Evolutionary conservation across 2,888 invertebrate species (phyloP).

Genomic region (Dione vanillae): DNA sequence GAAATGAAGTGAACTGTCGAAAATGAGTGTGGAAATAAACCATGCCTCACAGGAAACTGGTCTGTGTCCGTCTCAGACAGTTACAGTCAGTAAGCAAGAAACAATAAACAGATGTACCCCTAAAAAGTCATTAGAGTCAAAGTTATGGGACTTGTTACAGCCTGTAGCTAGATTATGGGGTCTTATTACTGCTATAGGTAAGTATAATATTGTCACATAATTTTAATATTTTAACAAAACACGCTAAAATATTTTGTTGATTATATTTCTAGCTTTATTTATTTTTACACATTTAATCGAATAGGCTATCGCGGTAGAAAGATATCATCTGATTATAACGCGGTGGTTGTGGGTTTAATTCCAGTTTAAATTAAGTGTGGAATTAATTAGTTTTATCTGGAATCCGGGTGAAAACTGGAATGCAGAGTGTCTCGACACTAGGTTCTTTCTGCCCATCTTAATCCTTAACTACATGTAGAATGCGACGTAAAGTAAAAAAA

Average conservation of each 20-base stretch:
- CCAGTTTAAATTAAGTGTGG: too few species aligned
- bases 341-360: too few species aligned
- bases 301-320: too few species aligned
- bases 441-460: too few species aligned
- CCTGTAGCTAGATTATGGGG: constrained; percentile 79
- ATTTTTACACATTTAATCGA: neutral
- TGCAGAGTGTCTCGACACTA: too few species aligned
- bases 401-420: too few species aligned
- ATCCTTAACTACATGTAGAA: too few species aligned
- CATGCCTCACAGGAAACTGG: constrained; percentile 51
- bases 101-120: constrained; percentile 56
- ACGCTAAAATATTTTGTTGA: neutral
- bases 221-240: neutral
- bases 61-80: constrained; percentile 33
- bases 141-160: constrained; percentile 75
- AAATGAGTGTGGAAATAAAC: constrained; percentile 59
- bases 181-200: constrained; percentile 74
- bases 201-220: constrained; percentile 46
- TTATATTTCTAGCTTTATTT: neutral
- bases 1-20: constrained; percentile 42
- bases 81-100: constrained; percentile 50
- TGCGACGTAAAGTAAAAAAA: too few species aligned
- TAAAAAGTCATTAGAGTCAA: constrained; percentile 67
- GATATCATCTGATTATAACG: too few species aligned
- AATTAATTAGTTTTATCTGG: too few species aligned